Evolutionary conservation across 2,113 vertebrate species (phyloP).

Genomic region (Nansenia antarctica): DNA sequence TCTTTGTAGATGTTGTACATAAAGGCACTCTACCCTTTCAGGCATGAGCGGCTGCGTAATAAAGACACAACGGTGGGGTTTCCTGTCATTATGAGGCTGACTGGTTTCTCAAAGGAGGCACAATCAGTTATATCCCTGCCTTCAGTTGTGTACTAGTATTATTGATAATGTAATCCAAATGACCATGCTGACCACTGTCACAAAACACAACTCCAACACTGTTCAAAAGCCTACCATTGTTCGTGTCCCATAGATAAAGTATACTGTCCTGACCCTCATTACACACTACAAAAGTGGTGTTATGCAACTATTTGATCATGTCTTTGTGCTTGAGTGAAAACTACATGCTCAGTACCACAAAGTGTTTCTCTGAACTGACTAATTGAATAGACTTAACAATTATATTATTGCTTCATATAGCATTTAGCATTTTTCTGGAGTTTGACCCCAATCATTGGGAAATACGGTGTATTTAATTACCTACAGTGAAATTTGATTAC

Average conservation of each 20-base stretch:
- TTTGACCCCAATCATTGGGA: slow-evolving; percentile 76
- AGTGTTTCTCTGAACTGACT: slow-evolving; percentile 60
- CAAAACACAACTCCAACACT: slow-evolving; percentile 58
- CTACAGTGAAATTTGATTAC: slow-evolving; percentile 72
- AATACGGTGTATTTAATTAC: slow-evolving; percentile 69
- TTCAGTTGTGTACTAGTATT: not conserved
- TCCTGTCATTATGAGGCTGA: slow-evolving; percentile 22
- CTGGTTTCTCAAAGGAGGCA: not conserved
- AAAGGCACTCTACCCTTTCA: slow-evolving; percentile 34
- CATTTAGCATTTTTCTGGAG: slow-evolving; percentile 62
- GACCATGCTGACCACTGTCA: slow-evolving; percentile 65
- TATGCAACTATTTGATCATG: slow-evolving; percentile 64
- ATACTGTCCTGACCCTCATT: slow-evolving; percentile 67
- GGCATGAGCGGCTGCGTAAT: slow-evolving; percentile 25
- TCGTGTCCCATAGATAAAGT: slow-evolving; percentile 54
- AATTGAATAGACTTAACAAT: slow-evolving; percentile 66
- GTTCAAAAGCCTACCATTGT: slow-evolving; percentile 59
- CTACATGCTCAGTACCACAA: slow-evolving; percentile 40
- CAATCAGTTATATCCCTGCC: not conserved
- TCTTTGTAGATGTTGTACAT: slow-evolving; percentile 19
- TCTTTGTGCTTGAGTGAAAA: slow-evolving; percentile 62
- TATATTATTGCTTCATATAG: slow-evolving; percentile 54
- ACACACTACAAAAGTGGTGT: slow-evolving; percentile 67
- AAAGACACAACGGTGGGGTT: slow-evolving; percentile 34
- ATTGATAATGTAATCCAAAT: not conserved